Percentiles rank a stretch among this genome's conserved stretches.
phyloP scores from a whole-genome alignment of 2,888 invertebrate species.

The Dolichopus griseipennis region DNA sequence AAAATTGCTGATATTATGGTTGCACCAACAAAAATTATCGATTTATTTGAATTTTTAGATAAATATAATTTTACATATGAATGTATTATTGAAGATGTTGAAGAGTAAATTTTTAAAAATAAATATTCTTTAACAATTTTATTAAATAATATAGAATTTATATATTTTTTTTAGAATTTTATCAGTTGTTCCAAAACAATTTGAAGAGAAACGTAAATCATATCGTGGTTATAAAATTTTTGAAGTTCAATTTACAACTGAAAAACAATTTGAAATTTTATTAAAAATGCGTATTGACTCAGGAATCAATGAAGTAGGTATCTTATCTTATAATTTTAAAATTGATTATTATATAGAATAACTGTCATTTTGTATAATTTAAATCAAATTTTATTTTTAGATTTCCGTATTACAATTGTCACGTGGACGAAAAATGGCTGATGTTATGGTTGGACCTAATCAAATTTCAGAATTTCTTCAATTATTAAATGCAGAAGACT shows the following conservation, averaged over 20 bases:
- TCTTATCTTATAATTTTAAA: neutral
- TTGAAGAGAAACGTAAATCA: neutral
- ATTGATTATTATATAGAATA: too few species aligned
- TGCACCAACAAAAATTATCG: neutral
- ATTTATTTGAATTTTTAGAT: neutral
- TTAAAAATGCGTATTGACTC: neutral
- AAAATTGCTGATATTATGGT: constrained; percentile 10
- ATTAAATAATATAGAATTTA: too few species aligned
- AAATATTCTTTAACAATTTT: too few species aligned
- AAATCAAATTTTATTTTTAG: too few species aligned
- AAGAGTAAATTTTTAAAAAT: neutral
- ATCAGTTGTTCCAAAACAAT: neutral
- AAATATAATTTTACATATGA: neutral
- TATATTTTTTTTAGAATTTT: too few species aligned
- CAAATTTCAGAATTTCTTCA: neutral
- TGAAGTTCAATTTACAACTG: constrained; percentile 3
- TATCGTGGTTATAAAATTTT: neutral
- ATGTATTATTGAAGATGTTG: neutral
- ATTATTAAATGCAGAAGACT: neutral
- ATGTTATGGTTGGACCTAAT: neutral
- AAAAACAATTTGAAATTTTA: constrained; percentile 9
- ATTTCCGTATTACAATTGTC: neutral
- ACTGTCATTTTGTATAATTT: too few species aligned
- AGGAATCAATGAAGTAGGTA: neutral
- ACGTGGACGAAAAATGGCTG: neutral